Percentiles rank a stretch among this genome's conserved stretches.
Evolutionary conservation across 2,888 invertebrate genomes (phyloP).

Genomic region (Polyploca ridens): DNA sequence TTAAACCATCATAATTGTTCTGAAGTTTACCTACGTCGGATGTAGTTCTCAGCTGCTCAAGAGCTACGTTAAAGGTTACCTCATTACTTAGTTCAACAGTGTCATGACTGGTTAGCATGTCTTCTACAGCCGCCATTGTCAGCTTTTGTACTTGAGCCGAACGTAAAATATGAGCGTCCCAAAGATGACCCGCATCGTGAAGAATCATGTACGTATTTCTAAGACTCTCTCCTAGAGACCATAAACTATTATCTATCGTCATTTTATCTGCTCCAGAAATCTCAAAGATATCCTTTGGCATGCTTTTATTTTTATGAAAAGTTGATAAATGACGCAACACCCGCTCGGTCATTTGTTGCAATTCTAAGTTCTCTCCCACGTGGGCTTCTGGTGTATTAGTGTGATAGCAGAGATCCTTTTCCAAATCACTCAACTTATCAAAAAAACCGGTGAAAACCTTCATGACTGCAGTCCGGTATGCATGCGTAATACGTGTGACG

Average conservation of each 20-base stretch:
- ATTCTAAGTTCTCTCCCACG: constrained; percentile 29
- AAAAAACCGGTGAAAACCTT: constrained; percentile 53
- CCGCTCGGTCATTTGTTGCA: constrained; percentile 46
- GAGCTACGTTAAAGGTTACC: constrained; percentile 56
- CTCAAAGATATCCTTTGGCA: constrained; percentile 33
- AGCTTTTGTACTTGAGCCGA: constrained; percentile 64
- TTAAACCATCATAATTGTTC: constrained; percentile 44
- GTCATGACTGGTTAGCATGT: constrained; percentile 66
- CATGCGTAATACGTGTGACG: constrained; percentile 51
- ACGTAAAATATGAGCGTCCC: constrained; percentile 69
- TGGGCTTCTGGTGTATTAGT: constrained; percentile 25
- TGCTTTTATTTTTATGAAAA: constrained; percentile 24
- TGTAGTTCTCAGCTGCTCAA: constrained; percentile 60
- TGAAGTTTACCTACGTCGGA: constrained; percentile 62
- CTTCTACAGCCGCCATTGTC: constrained; percentile 70
- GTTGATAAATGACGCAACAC: constrained; percentile 38
- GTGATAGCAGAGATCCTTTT: constrained; percentile 43
- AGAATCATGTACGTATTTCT: constrained; percentile 60
- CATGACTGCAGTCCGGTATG: constrained; percentile 55
- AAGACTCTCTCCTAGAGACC: constrained; percentile 58
- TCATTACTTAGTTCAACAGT: constrained; percentile 60
- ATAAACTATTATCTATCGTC: constrained; percentile 59
- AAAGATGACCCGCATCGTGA: constrained; percentile 65
- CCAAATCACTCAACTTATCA: constrained; percentile 49
- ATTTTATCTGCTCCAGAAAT: constrained; percentile 40